Percentiles rank a stretch among this genome's conserved stretches.
Evolutionary conservation across 2,797 vertebrate species (phyloP).

Genomic region (Gastrophryne carolinensis): DNA sequence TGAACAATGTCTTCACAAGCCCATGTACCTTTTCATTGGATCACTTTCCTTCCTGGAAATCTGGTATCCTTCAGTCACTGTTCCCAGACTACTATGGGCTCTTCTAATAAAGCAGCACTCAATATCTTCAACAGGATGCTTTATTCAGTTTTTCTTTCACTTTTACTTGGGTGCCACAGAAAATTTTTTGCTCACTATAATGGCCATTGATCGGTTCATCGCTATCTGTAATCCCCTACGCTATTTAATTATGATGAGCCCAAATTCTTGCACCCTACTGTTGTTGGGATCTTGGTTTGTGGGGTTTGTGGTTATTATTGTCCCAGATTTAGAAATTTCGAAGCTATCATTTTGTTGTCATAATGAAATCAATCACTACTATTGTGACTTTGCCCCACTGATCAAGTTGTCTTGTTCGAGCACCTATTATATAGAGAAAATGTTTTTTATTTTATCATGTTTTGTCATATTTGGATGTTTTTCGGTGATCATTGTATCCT

Average conservation of each 20-base stretch:
- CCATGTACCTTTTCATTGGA: conserved; percentile 29
- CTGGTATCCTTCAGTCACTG: conserved; percentile 30
- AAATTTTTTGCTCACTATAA: conserved; percentile 22
- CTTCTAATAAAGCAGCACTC: neutral
- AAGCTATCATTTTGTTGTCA: conserved; percentile 53
- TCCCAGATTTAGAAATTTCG: conserved; percentile 48
- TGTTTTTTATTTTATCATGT: conserved; percentile 25
- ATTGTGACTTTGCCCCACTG: conserved; percentile 59
- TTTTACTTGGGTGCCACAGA: conserved; percentile 21
- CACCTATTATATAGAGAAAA: conserved; percentile 30
- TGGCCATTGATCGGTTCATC: conserved; percentile 45
- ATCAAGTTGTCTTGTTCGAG: conserved; percentile 55
- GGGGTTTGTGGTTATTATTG: conserved; percentile 46
- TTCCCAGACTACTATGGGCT: conserved; percentile 3
- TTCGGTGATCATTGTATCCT: conserved; percentile 12
- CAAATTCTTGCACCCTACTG: conserved; percentile 16
- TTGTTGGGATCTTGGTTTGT: conserved; percentile 41
- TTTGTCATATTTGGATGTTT: conserved; percentile 37
- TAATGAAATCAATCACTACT: conserved; percentile 56
- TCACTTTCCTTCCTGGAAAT: conserved; percentile 21
- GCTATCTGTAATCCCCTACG: conserved; percentile 54
- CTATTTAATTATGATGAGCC: conserved; percentile 39
- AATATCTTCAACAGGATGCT: conserved; percentile 4
- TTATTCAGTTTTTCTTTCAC: conserved; percentile 38
- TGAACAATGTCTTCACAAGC: conserved; percentile 7